phyloP scores from a whole-genome alignment of 2,113 vertebrate genomes.

The Ancistrus triradiatus region DNA sequence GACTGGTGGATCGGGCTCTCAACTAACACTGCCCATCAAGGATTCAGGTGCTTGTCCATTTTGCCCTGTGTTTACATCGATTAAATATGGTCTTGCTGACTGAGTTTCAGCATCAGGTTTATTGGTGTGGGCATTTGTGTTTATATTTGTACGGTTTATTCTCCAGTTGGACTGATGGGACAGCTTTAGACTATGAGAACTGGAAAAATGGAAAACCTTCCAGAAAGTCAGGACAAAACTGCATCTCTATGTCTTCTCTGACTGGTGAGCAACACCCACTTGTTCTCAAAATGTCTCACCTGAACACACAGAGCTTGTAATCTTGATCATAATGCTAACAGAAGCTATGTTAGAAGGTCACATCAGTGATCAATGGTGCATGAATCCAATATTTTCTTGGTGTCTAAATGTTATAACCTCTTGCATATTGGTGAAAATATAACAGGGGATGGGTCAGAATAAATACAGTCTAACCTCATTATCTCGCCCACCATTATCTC shows the following conservation, averaged over 20 bases:
- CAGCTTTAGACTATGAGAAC: slow-evolving; percentile 76
- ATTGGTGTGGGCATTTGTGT: neutral
- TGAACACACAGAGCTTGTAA: too few relatives aligned
- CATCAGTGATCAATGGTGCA: too few relatives aligned
- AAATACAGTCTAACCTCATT: too few relatives aligned
- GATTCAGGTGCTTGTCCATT: slow-evolving; percentile 70
- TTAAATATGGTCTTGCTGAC: neutral
- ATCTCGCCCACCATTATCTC: too few relatives aligned
- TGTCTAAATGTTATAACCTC: too few relatives aligned
- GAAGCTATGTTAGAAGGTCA: too few relatives aligned
- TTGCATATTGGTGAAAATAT: neutral
- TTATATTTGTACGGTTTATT: neutral
- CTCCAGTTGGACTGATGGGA: slow-evolving; percentile 81
- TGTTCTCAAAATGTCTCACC: too few relatives aligned
- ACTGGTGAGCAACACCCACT: slow-evolving; percentile 73
- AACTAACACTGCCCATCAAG: slow-evolving; percentile 53
- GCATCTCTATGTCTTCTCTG: slow-evolving; percentile 79
- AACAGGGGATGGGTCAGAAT: too few relatives aligned
- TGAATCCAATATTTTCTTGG: too few relatives aligned
- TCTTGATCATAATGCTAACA: too few relatives aligned
- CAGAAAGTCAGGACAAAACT: slow-evolving; percentile 53
- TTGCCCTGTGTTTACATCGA: neutral
- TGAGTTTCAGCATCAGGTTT: too few relatives aligned
- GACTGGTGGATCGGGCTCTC: slow-evolving; percentile 89
- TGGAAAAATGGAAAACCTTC: slow-evolving; percentile 66